phyloP scores from a whole-genome alignment of 1,140 invertebrate species.

The Magallana ariakensis region DNA sequence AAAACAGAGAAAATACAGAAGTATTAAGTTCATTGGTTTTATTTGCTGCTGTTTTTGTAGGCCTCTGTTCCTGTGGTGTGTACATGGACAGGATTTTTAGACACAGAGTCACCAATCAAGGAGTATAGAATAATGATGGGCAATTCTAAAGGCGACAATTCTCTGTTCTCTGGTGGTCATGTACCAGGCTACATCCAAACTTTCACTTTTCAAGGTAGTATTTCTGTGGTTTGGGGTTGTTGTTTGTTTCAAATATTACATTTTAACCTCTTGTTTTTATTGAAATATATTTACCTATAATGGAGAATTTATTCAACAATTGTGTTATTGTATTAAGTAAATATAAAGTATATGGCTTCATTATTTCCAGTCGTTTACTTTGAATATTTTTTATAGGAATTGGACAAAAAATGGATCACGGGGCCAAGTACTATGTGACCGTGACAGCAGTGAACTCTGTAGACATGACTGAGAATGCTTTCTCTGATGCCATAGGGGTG shows the following conservation, averaged over 20 bases:
- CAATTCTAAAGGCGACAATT: constrained; percentile 46
- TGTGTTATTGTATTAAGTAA: too few species aligned
- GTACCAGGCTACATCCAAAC: constrained; percentile 42
- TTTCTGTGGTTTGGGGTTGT: too few species aligned
- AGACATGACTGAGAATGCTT: constrained; percentile 54
- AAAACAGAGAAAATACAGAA: background rate
- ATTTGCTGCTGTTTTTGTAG: constrained; percentile 8
- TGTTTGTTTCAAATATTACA: too few species aligned
- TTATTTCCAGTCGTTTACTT: background rate
- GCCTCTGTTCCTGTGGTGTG: constrained; percentile 51
- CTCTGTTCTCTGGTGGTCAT: constrained; percentile 41
- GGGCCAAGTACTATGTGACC: constrained; percentile 55
- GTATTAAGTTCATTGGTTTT: too few species aligned
- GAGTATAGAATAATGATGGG: constrained; percentile 59
- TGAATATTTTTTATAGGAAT: background rate
- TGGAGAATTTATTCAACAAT: too few species aligned
- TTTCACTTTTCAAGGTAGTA: constrained; percentile 50
- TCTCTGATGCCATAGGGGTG: constrained; percentile 58
- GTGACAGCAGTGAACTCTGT: constrained; percentile 62
- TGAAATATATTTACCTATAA: too few species aligned
- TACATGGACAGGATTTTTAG: constrained; percentile 62
- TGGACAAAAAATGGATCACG: constrained; percentile 32
- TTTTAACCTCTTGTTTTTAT: too few species aligned
- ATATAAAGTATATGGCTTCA: too few species aligned
- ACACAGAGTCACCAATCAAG: constrained; percentile 57